Percentiles rank a stretch among this genome's conserved stretches.
Evolutionary conservation across 2,888 invertebrate genomes (phyloP).

Genomic region (Tetropium fuscum): DNA sequence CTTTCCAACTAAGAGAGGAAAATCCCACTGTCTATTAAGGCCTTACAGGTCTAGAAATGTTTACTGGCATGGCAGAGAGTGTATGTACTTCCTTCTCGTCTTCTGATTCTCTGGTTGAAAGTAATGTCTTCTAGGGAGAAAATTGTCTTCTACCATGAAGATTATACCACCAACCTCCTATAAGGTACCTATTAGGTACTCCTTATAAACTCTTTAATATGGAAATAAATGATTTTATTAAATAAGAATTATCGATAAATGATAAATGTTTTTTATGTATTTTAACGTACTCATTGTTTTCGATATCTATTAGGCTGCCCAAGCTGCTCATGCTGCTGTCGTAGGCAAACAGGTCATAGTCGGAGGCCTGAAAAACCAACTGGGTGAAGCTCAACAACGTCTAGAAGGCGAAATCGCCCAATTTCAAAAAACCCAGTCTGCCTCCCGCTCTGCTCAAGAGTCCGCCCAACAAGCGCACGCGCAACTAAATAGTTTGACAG

Average conservation of each 20-base stretch:
- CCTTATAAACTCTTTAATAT: background rate
- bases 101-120: too few relatives aligned
- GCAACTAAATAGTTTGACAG: constrained; percentile 73
- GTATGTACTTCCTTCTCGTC: too few relatives aligned
- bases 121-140: too few relatives aligned
- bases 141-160: too few relatives aligned
- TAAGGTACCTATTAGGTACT: too few relatives aligned
- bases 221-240: background rate
- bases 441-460: constrained; percentile 75
- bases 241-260: background rate
- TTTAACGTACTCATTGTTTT: background rate
- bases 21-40: too few relatives aligned
- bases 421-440: constrained; percentile 75
- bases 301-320: constrained; percentile 73
- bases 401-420: constrained; percentile 76
- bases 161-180: too few relatives aligned
- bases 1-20: too few relatives aligned
- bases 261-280: background rate
- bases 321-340: constrained; percentile 71
- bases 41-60: too few relatives aligned
- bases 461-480: constrained; percentile 78
- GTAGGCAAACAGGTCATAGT: constrained; percentile 69
- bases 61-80: too few relatives aligned
- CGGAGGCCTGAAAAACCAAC: constrained; percentile 74
- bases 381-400: constrained; percentile 74